These are phyloP conservation scores for Pseudomyrmex flavicornis DNA, from an alignment of 1,140 invertebrate genomes.

Conservation along the genomic window DNA sequence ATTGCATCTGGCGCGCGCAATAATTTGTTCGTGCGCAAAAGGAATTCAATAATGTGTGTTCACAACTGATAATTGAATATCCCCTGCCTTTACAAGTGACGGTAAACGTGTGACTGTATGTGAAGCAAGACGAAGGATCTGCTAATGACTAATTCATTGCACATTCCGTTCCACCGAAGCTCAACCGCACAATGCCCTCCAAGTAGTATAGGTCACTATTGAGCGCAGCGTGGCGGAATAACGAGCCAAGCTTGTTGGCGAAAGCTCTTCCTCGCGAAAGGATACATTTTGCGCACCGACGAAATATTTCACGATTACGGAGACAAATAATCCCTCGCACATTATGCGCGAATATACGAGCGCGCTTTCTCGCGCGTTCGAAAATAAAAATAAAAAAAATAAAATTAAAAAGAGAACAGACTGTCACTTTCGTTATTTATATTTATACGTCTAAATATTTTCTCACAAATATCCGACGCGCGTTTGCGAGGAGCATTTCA, in stretches of 20 bases:
- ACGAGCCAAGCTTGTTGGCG: constrained; percentile 32
- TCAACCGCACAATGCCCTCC: constrained; percentile 22
- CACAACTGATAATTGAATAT: neutral
- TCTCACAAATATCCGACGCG: constrained; percentile 1
- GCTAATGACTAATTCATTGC: constrained; percentile 52
- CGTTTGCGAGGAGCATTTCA: neutral
- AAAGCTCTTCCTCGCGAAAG: constrained; percentile 16
- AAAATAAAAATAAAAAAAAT: neutral
- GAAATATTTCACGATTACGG: constrained; percentile 1
- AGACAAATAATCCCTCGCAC: constrained; percentile 5
- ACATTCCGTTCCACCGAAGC: constrained; percentile 34
- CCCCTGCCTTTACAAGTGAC: neutral
- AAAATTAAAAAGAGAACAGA: neutral
- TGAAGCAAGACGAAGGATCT: constrained; percentile 22
- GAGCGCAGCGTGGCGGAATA: constrained; percentile 34
- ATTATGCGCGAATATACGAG: neutral
- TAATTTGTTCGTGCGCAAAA: neutral
- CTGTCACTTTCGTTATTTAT: constrained; percentile 39
- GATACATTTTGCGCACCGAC: constrained; percentile 16
- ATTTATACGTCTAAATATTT: constrained; percentile 50
- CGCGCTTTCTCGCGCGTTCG: neutral
- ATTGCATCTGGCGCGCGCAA: no score
- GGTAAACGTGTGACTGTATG: neutral
- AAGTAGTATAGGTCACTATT: constrained; percentile 41
- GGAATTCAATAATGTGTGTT: neutral